Conservation (phyloP, 2,113 vertebrate species). For the Notechis scutatus region DNA sequence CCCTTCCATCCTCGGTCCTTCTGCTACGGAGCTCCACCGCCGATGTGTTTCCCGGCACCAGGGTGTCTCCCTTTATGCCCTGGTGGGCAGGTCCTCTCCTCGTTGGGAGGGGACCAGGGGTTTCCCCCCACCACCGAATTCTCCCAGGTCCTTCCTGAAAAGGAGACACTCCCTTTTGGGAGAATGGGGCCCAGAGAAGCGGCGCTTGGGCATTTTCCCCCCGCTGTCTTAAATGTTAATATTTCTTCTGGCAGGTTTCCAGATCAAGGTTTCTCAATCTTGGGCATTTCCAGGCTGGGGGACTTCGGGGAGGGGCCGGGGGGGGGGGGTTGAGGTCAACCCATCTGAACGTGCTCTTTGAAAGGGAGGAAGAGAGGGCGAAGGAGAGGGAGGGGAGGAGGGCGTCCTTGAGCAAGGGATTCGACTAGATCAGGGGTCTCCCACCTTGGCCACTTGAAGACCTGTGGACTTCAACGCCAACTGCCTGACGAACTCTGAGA, state of each 20-base stretch:
- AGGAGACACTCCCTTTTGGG: not conserved
- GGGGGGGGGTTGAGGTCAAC: not conserved
- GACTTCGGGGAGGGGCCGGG: not conserved
- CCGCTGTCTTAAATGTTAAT: not conserved
- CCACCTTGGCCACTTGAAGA: too few relatives aligned
- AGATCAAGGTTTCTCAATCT: not conserved
- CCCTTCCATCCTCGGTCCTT: not conserved
- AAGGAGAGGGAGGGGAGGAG: not conserved
- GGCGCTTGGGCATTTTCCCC: accelerated
- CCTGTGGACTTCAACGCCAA: too few relatives aligned
- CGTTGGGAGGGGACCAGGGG: accelerated
- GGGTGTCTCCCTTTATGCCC: not conserved
- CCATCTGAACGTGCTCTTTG: not conserved
- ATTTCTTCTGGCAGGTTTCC: not conserved
- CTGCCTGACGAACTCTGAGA: too few relatives aligned
- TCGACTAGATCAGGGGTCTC: not conserved
- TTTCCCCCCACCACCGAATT: not conserved
- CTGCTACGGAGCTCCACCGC: too few relatives aligned
- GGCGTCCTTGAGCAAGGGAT: accelerated
- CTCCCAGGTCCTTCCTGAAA: not conserved
- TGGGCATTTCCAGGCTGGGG: not conserved
- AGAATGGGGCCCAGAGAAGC: too few relatives aligned
- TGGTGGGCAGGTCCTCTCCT: not conserved
- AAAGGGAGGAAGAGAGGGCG: not conserved
- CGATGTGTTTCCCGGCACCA: not conserved